Conservation (phyloP, 1,140 invertebrate species). For the Drosophila chauvacae region DNA sequence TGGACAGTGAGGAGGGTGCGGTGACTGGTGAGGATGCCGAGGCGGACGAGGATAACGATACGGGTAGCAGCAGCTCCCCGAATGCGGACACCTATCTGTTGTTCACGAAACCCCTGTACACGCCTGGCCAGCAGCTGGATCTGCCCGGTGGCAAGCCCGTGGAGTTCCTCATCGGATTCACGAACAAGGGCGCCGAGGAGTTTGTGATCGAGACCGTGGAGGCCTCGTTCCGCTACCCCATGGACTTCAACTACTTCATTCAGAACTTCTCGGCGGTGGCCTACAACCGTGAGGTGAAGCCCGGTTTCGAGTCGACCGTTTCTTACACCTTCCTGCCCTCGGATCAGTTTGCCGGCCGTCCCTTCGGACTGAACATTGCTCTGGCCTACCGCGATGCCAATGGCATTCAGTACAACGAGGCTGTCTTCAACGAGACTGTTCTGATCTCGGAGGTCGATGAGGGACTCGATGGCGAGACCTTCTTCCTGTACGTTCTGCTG, state of each 20-base stretch:
- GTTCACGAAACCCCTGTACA: conserved; percentile 92
- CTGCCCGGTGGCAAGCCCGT: conserved; percentile 92
- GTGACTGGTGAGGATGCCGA: conserved; percentile 88
- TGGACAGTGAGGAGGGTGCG: conserved; percentile 89
- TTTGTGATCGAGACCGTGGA: conserved; percentile 97
- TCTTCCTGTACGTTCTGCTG: conserved; percentile 98
- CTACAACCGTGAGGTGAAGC: conserved; percentile 95
- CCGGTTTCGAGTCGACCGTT: conserved; percentile 96
- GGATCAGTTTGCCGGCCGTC: conserved; percentile 97
- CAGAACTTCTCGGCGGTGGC: conserved; percentile 97
- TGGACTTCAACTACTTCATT: conserved; percentile 99
- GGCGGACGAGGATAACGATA: conserved; percentile 88
- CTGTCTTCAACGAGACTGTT: conserved; percentile 99
- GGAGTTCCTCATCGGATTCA: conserved; percentile 98
- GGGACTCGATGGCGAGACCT: conserved; percentile 98
- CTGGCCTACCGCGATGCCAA: conserved; percentile 95
- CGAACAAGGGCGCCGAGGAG: conserved; percentile 96
- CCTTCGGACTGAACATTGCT: conserved; percentile 97
- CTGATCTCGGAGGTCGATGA: conserved; percentile 98
- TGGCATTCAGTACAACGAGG: conserved; percentile 90
- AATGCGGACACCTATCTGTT: conserved; percentile 96
- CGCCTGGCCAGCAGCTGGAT: conserved; percentile 77
- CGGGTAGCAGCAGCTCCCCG: conserved; percentile 89
- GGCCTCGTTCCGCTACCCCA: conserved; percentile 98
- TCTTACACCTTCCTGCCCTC: conserved; percentile 97